Conservation (phyloP, 2,113 vertebrate species). For the Catagonus wagneri region DNA sequence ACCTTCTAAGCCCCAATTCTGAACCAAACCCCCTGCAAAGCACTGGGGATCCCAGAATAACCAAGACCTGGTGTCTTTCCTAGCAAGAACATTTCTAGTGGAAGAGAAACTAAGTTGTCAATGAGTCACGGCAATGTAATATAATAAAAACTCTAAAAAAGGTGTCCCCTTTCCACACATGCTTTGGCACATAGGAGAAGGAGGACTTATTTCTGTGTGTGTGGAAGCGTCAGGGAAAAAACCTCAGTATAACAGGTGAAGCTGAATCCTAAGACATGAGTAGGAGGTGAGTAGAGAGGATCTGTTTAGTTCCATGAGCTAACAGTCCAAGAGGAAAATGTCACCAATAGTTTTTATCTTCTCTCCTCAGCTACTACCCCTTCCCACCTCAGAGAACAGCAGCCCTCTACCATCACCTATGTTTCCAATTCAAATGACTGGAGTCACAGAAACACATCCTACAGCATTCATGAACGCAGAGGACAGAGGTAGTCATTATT, state of each 20-base stretch:
- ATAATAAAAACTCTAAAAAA: not conserved
- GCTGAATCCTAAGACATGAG: not conserved
- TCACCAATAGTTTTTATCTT: not conserved
- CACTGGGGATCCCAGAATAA: not conserved
- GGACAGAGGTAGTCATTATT: not conserved
- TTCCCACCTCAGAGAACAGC: not conserved
- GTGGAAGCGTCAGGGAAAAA: not conserved
- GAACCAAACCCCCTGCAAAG: not conserved
- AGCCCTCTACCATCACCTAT: not conserved
- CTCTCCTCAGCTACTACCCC: not conserved
- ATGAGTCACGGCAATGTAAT: not conserved
- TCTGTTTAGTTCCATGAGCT: not conserved
- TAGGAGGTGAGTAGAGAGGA: not conserved
- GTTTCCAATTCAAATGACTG: not conserved
- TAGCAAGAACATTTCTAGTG: not conserved
- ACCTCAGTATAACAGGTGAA: not conserved
- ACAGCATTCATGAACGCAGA: not conserved
- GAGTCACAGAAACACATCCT: not conserved
- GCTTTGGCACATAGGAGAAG: not conserved
- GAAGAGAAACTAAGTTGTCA: not conserved
- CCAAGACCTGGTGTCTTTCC: not conserved
- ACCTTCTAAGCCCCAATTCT: not conserved
- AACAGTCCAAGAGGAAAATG: not conserved
- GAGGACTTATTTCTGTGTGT: not conserved
- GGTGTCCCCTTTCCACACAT: not conserved